Base-by-base conservation (phyloP, 2,888 invertebrate genomes). In the Lomographa bimaculata region DNA sequence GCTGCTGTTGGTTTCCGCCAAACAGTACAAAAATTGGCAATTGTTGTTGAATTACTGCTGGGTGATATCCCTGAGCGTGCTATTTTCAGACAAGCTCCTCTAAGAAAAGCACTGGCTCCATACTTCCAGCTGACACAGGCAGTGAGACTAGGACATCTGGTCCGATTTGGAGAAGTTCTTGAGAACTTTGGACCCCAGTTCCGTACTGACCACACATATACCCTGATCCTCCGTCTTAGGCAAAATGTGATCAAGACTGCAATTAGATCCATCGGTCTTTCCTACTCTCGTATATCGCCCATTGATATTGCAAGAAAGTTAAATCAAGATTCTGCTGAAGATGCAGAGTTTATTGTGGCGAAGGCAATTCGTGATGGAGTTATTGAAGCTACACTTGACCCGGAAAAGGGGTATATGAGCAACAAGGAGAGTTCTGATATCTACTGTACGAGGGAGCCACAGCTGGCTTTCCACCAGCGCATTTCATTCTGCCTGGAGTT, bases 191-290 rank as follows among this genome's bases (percentile, higher is more conserved):
- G 97, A 0, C 94, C 95, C 0, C 96, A 97, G 74, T 99, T 99
- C 76, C 94, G 97, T 53, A 91, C 91, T 55, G 99, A 99, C 79
- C 96, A 98, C 70, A 99, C 99, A 0, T 98, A 97, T 64, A 98
- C 98, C 10, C 86, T 99, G 44, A 99, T 99, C 64, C 91, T 99
- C 26, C 94, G 99, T 47, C 90, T 99, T 36, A 93, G 98, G 35
- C 99, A 99, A 78, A 99, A 99, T 87, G 99, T 99, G 0, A 99
- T 99, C 65, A 99, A 99, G 85, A 99, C 99, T 5, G 98, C 98
- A 0, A 96, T 99, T 35, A 93, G 98, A 18, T 96, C 97, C 29
- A 99, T 99, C 78, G 98, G 98, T 1, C 80, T 97, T 12, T 98
- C 98, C 0, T 99, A 99, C 79, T 98, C 98, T 0, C 92, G 97